These are phyloP conservation scores for Plemyria rubiginata DNA, from an alignment of 2,888 invertebrate species.

Conservation along the genomic window DNA sequence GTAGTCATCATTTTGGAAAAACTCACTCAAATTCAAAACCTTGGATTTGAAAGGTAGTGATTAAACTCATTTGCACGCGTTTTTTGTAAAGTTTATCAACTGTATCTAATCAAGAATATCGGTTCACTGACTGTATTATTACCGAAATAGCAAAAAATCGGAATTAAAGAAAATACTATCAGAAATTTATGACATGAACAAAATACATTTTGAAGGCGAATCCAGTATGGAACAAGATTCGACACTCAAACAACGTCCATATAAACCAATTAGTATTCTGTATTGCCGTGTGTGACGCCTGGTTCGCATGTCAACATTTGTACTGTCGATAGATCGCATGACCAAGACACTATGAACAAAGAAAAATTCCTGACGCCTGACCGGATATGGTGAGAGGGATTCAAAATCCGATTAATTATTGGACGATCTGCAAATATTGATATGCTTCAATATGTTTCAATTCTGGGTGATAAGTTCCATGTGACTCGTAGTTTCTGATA, in stretches of 20 bases:
- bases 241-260: constrained; percentile 25
- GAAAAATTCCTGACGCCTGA: constrained; percentile 23
- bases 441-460: background rate
- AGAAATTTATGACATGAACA: constrained; percentile 3
- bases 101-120: constrained; percentile 10
- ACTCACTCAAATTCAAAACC: too few relatives aligned
- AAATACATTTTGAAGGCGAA: too few relatives aligned
- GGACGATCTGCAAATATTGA: background rate
- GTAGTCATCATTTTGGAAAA: too few relatives aligned
- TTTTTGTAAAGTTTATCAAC: background rate
- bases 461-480: background rate
- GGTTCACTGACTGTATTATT: constrained; percentile 6
- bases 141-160: constrained; percentile 3
- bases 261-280: constrained; percentile 71
- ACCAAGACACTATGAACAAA: constrained; percentile 20
- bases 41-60: too few relatives aligned
- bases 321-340: constrained; percentile 16
- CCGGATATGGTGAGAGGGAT: background rate
- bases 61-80: background rate
- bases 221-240: too few relatives aligned
- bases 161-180: background rate
- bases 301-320: constrained; percentile 37
- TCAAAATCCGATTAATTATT: background rate
- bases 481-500: background rate
- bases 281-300: constrained; percentile 40